Conservation (phyloP, 2,113 vertebrate species). For the zebrafish (Danio rerio) region DNA sequence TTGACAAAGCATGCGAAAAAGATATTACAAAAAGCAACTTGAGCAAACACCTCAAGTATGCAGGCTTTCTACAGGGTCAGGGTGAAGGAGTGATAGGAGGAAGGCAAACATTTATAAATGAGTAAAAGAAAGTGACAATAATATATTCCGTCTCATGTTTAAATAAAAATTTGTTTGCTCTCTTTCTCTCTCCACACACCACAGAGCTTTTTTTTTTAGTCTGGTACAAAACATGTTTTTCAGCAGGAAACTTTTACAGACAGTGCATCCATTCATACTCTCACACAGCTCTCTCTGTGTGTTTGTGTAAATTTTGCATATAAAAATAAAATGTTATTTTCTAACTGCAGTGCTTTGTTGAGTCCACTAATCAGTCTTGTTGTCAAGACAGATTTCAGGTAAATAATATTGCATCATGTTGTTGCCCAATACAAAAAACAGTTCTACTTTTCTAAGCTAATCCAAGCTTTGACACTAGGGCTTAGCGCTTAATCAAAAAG, state of each 20-base stretch:
- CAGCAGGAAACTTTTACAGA: conserved; percentile 35
- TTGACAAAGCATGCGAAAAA: not conserved
- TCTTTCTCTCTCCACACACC: conserved; percentile 37
- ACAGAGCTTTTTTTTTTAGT: conserved; percentile 48
- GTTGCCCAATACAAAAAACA: not conserved
- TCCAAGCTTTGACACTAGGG: conserved; percentile 52
- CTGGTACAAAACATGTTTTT: conserved; percentile 71
- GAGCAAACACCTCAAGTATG: conserved; percentile 11
- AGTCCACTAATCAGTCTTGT: not conserved
- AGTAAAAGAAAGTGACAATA: not conserved
- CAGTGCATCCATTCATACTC: conserved; percentile 67
- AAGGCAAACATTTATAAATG: not conserved
- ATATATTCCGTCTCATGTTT: not conserved
- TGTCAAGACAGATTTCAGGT: not conserved
- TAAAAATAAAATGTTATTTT: not conserved
- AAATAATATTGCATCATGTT: not conserved
- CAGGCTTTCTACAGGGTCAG: not conserved
- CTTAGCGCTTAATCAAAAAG: not conserved
- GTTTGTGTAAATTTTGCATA: conserved; percentile 2
- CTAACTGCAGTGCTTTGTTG: not conserved
- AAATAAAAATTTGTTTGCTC: not conserved
- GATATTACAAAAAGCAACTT: not conserved
- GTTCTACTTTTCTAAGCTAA: conserved; percentile 30
- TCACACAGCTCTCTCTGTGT: conserved; percentile 34
- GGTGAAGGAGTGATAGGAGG: not conserved